Base-by-base conservation (phyloP, 2,113 vertebrate genomes). In the Andinoacara biseriatus region DNA sequence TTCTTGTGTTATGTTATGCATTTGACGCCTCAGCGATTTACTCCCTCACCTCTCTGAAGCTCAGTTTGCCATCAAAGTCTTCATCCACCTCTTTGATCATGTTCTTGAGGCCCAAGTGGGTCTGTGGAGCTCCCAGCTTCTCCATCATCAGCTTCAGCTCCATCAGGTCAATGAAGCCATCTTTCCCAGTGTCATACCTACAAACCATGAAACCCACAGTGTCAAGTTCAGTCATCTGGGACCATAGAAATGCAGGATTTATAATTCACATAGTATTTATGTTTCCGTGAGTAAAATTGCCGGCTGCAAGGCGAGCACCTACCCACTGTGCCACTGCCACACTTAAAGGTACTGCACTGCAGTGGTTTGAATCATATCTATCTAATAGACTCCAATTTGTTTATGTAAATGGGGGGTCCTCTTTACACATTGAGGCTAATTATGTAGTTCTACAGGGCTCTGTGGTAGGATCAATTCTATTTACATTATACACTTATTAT, bases 61-160 rank as follows among this genome's bases (percentile, higher is more conserved):
- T 97, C 52, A 99, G 96, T 77, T 99, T 99, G 84, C 96, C 95
- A 75, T 99, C 98, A 49, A 99, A 95, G 88, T 99, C 98, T 86
- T 99, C 98, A 0, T 99, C 98, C 83, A 99, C 98, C 75, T 99
- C 98, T 86, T 96, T 98, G 92, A 99, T 99, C 98, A 99, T 99
- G 94, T 97, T 98, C 89, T 99, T 99, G 80, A 99, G 95, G 15
- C 97, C 97, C 76, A 99, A 92, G 92, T 99, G 98, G 0, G 98
- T 99, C 93, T 99, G 98, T 0, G 98, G 97, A 0, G 98, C 98
- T 1, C 96, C 98, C 0, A 99, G 95, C 52, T 99, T 99, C 91
- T 99, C 98, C 98, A 99, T 99, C 98, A 99, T 99, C 81, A 97
- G 95, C 85, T 99, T 99, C 74, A 99, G 94, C 83, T 99, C 98